Conservation (phyloP, 2,113 vertebrate species). For the Rhegmatorhina hoffmannsi region DNA sequence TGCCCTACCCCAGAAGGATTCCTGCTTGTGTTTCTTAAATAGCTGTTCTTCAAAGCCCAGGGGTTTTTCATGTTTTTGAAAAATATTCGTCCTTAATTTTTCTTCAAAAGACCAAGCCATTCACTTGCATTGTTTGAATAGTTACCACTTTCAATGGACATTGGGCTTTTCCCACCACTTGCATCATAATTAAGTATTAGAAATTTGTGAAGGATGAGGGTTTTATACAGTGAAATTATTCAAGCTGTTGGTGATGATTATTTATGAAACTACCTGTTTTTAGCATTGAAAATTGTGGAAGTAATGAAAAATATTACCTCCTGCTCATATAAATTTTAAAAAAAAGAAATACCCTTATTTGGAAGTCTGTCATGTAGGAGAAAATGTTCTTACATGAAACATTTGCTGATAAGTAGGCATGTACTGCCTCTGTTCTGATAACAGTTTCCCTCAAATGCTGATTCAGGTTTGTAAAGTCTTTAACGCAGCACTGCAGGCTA, state of each 20-base stretch:
- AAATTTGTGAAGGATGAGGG: background rate
- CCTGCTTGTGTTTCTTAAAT: fast-evolving
- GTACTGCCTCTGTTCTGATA: background rate
- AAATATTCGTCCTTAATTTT: background rate
- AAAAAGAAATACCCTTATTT: background rate
- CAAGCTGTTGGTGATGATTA: background rate
- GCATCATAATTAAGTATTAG: background rate
- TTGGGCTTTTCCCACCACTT: background rate
- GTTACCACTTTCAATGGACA: background rate
- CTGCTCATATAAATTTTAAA: background rate
- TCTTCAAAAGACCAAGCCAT: background rate
- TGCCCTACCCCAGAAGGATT: background rate
- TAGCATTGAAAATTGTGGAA: background rate
- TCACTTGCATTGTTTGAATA: background rate
- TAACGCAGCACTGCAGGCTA: background rate
- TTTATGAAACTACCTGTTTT: background rate
- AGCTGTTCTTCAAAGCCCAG: background rate
- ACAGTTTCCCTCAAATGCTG: constrained; percentile 7
- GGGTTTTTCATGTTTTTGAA: background rate
- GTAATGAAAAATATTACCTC: background rate
- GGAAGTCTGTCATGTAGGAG: background rate
- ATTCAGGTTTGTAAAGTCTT: constrained; percentile 32
- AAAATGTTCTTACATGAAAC: background rate
- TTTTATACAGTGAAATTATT: background rate
- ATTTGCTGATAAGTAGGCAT: background rate